A percentile compares a stretch with the other conserved stretches of the same genome.
Evolutionary conservation across 1,140 invertebrate genomes (phyloP).

Genomic region (Drosophila aff.): DNA sequence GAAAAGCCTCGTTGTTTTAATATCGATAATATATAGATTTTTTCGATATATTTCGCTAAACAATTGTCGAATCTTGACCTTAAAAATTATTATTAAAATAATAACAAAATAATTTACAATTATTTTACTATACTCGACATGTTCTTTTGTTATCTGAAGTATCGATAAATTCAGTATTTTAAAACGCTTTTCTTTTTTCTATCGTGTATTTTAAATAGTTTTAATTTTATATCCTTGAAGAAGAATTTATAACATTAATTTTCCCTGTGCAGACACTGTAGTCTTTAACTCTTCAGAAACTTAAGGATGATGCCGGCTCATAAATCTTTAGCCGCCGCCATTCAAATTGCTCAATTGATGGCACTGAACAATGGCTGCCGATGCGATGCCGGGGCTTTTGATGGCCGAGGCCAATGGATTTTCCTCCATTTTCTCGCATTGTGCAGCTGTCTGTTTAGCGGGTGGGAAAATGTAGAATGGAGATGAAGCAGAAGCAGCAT

Average conservation of each 20-base stretch:
- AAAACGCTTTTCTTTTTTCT: neutral
- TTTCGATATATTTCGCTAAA: no score
- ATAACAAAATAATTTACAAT: no score
- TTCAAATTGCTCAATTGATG: slow-evolving; percentile 62
- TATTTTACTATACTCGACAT: no score
- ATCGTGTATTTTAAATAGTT: no score
- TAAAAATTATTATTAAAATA: no score
- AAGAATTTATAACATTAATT: neutral
- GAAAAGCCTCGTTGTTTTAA: no score
- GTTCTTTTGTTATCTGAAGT: neutral
- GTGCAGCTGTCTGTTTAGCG: slow-evolving; percentile 47
- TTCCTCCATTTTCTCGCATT: slow-evolving; percentile 42
- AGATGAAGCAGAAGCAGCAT: neutral
- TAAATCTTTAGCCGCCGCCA: slow-evolving; percentile 59
- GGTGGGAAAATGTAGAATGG: slow-evolving; percentile 12
- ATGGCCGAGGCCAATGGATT: slow-evolving; percentile 28
- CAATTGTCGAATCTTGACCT: no score
- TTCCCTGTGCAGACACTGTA: slow-evolving; percentile 10
- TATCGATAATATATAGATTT: no score
- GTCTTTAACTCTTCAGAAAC: slow-evolving; percentile 31
- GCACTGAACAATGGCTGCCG: slow-evolving; percentile 48
- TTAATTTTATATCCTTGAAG: neutral
- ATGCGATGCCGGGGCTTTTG: slow-evolving; percentile 13
- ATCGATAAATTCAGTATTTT: neutral
- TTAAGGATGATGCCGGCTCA: slow-evolving; percentile 38